Evolutionary conservation across 2,888 invertebrate species (phyloP), one percentile per base, ranked within the genome.

Genomic region (Azorinus chamasolen): DNA sequence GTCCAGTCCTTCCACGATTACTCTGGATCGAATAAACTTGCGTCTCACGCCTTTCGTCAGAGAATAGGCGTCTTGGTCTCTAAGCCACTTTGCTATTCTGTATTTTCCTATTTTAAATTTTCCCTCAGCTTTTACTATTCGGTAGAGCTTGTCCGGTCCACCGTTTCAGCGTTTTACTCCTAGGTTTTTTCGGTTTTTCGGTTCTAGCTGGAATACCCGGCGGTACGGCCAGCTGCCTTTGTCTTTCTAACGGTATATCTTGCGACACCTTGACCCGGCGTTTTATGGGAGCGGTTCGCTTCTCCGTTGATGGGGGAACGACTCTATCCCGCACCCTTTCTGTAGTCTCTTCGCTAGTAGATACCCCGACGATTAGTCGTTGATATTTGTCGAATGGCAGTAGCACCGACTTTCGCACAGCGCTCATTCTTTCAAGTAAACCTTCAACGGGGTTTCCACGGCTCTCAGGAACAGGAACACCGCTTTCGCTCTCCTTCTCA

Each of bases 1-100:
- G 50, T 59, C 68, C 27, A 62, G 0, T 3, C 61, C 69, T 53
- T 69, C 39, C 16, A 61, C 61, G 27, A 54, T 39, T 8, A 68
- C 58, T 14, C 54, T 41, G 3, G 46, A 3, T 5, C 61, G 48
- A 16, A 8, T 5, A 27, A 58, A 66, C 16, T 58, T 57, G n/a
- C 41, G 48, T 54, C 58, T 61, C 16, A 59, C 37, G 6, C 54
- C 54, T 45, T 50, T 45, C 10, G 61, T 61, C 16, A 69, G 22
- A 24, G 61, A 61, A 27, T 58, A 59, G 45, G 51, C 41, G n/a
- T 64, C 59, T 45, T 51, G 51, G 22, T 59, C 54, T 59, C 37
- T 24, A 2, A 57, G 32, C 70, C 70, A 70, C 25, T 48, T 45
- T 2, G n/a, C 10, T 2, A 68, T 59, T 27, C 45, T 41, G 25